Conservation (phyloP, 2,113 vertebrate genomes). For the Sialia sialis region DNA sequence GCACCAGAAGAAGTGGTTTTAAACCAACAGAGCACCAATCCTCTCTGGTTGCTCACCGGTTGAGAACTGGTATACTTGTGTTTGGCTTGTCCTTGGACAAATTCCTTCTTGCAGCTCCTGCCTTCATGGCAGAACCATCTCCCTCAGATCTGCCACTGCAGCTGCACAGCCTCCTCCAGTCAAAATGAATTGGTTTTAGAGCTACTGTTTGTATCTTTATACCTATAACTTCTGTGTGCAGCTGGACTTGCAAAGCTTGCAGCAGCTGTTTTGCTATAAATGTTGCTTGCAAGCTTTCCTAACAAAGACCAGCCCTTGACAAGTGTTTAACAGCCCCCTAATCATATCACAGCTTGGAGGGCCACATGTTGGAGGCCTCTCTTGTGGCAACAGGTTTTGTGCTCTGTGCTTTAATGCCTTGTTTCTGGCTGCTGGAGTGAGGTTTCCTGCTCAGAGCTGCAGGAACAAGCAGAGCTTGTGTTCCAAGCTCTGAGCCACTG, state of each 20-base stretch:
- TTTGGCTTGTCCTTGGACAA: neutral
- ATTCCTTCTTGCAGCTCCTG: neutral
- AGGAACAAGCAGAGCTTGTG: neutral
- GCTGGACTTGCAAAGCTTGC: neutral
- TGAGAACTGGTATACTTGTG: neutral
- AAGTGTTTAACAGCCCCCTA: neutral
- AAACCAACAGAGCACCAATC: neutral
- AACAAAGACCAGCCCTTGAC: neutral
- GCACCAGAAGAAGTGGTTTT: neutral
- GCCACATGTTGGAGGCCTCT: neutral
- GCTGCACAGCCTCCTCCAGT: neutral
- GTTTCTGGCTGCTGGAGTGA: neutral
- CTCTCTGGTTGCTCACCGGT: neutral
- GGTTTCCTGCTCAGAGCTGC: neutral
- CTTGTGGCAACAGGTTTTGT: neutral
- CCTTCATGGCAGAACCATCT: neutral
- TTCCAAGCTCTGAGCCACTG: neutral
- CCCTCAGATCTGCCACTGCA: neutral
- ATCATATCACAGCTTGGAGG: neutral
- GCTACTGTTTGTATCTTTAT: neutral
- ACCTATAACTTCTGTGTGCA: neutral
- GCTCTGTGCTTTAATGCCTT: neutral
- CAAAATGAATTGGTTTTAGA: neutral
- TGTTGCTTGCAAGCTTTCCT: neutral
- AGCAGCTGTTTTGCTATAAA: neutral